These are phyloP conservation scores for Zaprionus inermis DNA, from an alignment of 1,140 invertebrate species.

Conservation along the genomic window DNA sequence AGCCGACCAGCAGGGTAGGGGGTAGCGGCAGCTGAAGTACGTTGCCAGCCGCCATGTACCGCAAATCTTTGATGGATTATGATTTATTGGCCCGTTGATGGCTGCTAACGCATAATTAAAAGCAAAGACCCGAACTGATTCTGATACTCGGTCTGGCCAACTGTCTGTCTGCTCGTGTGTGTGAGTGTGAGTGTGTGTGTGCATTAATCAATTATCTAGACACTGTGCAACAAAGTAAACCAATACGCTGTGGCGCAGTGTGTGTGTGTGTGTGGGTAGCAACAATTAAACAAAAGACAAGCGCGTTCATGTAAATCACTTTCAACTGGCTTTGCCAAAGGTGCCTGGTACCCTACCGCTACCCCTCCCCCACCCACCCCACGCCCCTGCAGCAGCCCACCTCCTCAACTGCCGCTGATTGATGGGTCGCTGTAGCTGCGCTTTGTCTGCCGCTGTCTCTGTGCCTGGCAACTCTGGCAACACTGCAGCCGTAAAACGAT, in stretches of 20 bases:
- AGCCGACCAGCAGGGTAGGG: background rate
- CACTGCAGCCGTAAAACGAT: conserved; percentile 61
- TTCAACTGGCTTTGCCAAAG: conserved; percentile 52
- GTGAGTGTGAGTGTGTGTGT: conserved; percentile 19
- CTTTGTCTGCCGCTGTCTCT: conserved; percentile 49
- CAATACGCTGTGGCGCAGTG: conserved; percentile 45
- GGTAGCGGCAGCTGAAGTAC: background rate
- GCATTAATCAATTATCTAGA: conserved; percentile 78
- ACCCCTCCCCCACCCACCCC: background rate
- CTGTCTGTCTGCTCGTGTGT: conserved; percentile 11
- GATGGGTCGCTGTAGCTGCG: conserved; percentile 59
- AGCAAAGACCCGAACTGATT: conserved; percentile 53
- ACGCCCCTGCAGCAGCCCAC: background rate
- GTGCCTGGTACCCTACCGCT: conserved; percentile 28
- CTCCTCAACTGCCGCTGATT: conserved; percentile 52
- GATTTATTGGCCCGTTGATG: conserved; percentile 75
- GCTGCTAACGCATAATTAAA: conserved; percentile 76
- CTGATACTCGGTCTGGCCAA: background rate
- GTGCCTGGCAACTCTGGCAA: conserved; percentile 29
- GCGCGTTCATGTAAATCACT: conserved; percentile 77
- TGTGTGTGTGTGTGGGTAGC: conserved; percentile 62
- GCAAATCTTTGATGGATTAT: conserved; percentile 82
- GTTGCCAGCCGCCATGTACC: conserved; percentile 45
- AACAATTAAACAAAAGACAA: conserved; percentile 83
- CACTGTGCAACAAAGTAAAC: conserved; percentile 55